Conservation (phyloP, 2,888 invertebrate species). For the Agonopterix arenella region DNA sequence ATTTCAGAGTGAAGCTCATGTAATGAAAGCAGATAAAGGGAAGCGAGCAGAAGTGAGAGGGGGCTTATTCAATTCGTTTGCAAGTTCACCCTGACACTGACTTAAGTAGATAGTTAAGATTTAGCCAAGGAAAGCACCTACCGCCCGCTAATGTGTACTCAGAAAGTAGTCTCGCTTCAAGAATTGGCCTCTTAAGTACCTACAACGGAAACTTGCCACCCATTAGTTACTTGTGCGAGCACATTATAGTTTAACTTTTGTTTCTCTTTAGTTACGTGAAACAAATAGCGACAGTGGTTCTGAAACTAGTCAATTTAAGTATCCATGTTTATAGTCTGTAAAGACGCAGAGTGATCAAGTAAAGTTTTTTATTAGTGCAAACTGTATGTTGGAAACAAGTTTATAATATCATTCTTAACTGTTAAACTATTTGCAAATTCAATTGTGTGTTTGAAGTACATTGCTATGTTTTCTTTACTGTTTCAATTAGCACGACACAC, state of each 20-base stretch:
- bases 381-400: too few relatives aligned
- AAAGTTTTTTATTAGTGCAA: too few relatives aligned
- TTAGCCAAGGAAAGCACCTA: slow-evolving; percentile 48
- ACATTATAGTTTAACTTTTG: slow-evolving; percentile 68
- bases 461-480: too few relatives aligned
- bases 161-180: slow-evolving; percentile 63
- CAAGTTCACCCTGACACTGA: slow-evolving; percentile 54
- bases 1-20: slow-evolving; percentile 63
- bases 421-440: background rate
- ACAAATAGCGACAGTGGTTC: slow-evolving; percentile 31
- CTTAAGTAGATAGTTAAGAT: slow-evolving; percentile 71
- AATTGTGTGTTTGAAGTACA: background rate
- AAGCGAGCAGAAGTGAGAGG: slow-evolving; percentile 43
- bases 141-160: slow-evolving; percentile 66
- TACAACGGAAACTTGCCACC: slow-evolving; percentile 60
- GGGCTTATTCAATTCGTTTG: slow-evolving; percentile 62
- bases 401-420: background rate
- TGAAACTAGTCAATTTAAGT: background rate
- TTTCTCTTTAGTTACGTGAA: slow-evolving; percentile 44
- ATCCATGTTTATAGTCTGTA: background rate
- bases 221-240: slow-evolving; percentile 68
- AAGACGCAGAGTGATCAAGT: too few relatives aligned
- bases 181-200: slow-evolving; percentile 69
- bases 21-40: slow-evolving; percentile 68
- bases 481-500: too few relatives aligned